These are phyloP conservation scores for Anthoscopus minutus DNA, from an alignment of 2,113 vertebrate genomes.

Conservation along the genomic window DNA sequence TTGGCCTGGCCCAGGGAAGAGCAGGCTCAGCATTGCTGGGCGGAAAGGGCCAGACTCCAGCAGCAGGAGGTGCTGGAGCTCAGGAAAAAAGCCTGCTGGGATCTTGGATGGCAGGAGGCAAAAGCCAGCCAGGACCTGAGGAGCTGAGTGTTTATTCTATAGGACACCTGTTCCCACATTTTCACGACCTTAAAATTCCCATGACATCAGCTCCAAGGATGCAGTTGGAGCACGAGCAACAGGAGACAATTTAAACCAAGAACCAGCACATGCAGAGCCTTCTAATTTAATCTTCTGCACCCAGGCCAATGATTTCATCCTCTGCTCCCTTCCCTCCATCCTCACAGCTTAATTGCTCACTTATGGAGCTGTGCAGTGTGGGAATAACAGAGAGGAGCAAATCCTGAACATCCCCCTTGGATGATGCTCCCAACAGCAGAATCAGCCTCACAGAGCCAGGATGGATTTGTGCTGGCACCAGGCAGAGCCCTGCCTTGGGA, in stretches of 20 bases:
- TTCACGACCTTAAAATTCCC: background rate
- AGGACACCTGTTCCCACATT: slow-evolving; percentile 17
- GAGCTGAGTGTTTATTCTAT: background rate
- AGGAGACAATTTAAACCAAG: slow-evolving; percentile 1
- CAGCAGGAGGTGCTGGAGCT: slow-evolving; percentile 41
- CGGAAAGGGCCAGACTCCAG: slow-evolving; percentile 37
- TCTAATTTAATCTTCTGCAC: background rate
- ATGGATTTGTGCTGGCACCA: background rate
- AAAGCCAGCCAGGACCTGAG: background rate
- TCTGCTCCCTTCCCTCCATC: background rate
- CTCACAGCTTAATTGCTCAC: background rate
- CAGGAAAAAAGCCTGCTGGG: slow-evolving; percentile 25
- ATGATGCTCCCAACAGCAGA: background rate
- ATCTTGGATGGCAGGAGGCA: background rate
- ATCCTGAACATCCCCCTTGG: background rate
- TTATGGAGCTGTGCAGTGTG: background rate
- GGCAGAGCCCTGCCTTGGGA: background rate
- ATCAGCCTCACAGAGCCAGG: background rate
- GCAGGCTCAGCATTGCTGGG: background rate
- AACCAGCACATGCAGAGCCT: background rate
- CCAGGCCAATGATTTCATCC: background rate
- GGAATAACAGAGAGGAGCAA: background rate
- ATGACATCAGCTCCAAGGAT: background rate
- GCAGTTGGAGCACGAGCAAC: background rate
- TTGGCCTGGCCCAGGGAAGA: background rate